A percentile compares a stretch with the other conserved stretches of the same genome.
phyloP scores from a whole-genome alignment of 30 jellyfish, hydroid and myxozoan genomes.

The Hydractinia symbiolongicarpus region DNA sequence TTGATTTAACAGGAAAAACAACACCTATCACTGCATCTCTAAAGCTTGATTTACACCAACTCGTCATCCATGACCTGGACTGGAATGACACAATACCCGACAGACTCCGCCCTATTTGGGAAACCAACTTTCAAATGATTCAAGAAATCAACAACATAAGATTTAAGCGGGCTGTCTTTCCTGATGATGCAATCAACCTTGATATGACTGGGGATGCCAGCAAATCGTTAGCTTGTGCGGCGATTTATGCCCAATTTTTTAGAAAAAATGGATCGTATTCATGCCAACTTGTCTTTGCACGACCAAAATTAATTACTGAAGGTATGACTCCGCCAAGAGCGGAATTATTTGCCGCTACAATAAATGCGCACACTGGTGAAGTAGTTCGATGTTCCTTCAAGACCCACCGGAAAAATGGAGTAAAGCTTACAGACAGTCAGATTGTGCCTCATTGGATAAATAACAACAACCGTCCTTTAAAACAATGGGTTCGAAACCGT shows the following conservation, averaged over 20 bases:
- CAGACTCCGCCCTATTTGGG: neutral
- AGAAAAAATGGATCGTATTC: constrained; percentile 13
- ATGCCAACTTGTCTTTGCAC: constrained; percentile 22
- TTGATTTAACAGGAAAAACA: constrained; percentile 11
- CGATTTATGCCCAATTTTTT: neutral
- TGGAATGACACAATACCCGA: neutral
- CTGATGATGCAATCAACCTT: neutral
- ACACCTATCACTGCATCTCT: neutral
- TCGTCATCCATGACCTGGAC: neutral
- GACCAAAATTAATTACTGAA: neutral
- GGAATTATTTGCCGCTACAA: constrained; percentile 15
- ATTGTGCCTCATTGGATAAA: constrained; percentile 16
- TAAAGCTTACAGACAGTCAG: constrained; percentile 19
- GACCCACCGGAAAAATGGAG: neutral
- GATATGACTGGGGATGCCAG: constrained; percentile 10
- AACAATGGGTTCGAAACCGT: constrained; percentile 35
- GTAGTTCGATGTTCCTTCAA: constrained; percentile 26
- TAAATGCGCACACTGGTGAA: constrained; percentile 25
- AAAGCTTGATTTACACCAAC: constrained; percentile 10
- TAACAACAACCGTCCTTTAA: constrained; percentile 8
- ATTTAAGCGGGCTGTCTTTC: neutral
- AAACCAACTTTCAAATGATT: neutral
- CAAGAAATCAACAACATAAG: constrained; percentile 1
- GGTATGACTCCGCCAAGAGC: constrained; percentile 18
- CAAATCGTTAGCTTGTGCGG: neutral